Percentiles rank a stretch among this genome's conserved stretches.
These are phyloP conservation scores for Drosophila subsilvestris DNA, from an alignment of 2,888 invertebrate genomes.

Conservation along the genomic window DNA sequence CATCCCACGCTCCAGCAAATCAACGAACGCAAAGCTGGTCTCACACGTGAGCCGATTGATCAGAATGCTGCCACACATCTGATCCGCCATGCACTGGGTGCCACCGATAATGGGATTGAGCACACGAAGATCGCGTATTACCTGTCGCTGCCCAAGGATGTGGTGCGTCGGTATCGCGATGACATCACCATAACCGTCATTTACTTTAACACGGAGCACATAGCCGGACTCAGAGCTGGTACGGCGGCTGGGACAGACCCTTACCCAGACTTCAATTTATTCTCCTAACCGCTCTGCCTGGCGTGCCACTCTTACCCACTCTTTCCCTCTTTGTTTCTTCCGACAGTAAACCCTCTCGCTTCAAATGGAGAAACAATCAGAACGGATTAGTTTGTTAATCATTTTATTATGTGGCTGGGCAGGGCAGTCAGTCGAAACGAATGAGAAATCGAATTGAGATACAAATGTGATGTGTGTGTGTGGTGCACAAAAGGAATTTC, in stretches of 20 bases:
- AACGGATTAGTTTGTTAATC: slow-evolving; percentile 76
- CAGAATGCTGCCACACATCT: slow-evolving; percentile 98
- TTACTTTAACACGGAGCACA: slow-evolving; percentile 94
- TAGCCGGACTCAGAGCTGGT: slow-evolving; percentile 49
- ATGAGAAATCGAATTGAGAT: slow-evolving; percentile 29
- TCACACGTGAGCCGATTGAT: slow-evolving; percentile 95
- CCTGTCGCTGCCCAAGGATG: slow-evolving; percentile 92
- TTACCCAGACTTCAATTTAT: too few relatives aligned
- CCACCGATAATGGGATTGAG: slow-evolving; percentile 95
- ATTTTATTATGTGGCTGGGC: slow-evolving; percentile 64
- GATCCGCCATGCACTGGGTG: slow-evolving; percentile 96
- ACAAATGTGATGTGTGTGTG: slow-evolving; percentile 10
- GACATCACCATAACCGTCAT: slow-evolving; percentile 98
- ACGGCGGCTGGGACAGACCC: slow-evolving; percentile 7
- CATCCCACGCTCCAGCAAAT: slow-evolving; percentile 90
- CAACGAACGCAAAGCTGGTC: slow-evolving; percentile 89
- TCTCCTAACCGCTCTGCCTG: background rate
- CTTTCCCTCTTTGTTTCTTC: slow-evolving; percentile 46
- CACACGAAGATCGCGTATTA: slow-evolving; percentile 93
- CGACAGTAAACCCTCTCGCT: slow-evolving; percentile 33
- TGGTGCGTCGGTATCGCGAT: slow-evolving; percentile 95
- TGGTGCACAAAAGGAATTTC: slow-evolving; percentile 18
- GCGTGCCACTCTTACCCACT: background rate
- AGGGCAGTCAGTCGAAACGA: slow-evolving; percentile 9
- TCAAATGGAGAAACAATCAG: slow-evolving; percentile 69